Conservation (phyloP, 2,888 invertebrate species). For the Bibio marci region DNA sequence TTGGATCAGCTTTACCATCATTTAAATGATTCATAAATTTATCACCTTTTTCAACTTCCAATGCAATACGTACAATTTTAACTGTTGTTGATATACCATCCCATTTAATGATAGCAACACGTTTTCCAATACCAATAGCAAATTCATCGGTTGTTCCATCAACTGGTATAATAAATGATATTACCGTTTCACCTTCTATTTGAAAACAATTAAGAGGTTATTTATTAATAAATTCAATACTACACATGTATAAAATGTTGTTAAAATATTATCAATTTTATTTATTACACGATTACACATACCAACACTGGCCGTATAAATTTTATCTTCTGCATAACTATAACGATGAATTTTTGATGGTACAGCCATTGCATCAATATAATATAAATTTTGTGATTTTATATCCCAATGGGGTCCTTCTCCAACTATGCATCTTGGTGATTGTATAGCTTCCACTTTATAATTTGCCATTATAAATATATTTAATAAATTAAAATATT, state of each 20-base stretch:
- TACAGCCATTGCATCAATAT: constrained; percentile 38
- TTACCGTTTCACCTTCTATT: constrained; percentile 29
- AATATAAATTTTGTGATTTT: constrained; percentile 40
- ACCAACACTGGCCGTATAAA: constrained; percentile 33
- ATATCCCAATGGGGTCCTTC: constrained; percentile 60
- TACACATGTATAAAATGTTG: too few species aligned
- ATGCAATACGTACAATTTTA: constrained; percentile 31
- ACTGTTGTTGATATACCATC: constrained; percentile 35
- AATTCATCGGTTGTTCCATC: constrained; percentile 41
- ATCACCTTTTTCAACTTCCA: constrained; percentile 40
- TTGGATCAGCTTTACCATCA: constrained; percentile 61
- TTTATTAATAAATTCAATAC: too few species aligned
- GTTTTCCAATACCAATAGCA: constrained; percentile 41
- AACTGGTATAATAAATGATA: constrained; percentile 44
- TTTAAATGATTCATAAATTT: constrained; percentile 43
- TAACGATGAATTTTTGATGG: constrained; percentile 21
- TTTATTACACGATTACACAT: background rate
- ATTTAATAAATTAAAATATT: too few species aligned
- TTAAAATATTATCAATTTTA: too few species aligned
- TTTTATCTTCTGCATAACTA: constrained; percentile 29
- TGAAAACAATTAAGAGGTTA: too few species aligned
- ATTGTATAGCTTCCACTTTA: constrained; percentile 21
- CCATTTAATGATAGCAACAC: constrained; percentile 45
- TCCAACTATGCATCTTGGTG: constrained; percentile 32
- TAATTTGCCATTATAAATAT: constrained; percentile 11